Evolutionary conservation across 2,113 vertebrate genomes (phyloP).

Genomic region (Silurus glanis): DNA sequence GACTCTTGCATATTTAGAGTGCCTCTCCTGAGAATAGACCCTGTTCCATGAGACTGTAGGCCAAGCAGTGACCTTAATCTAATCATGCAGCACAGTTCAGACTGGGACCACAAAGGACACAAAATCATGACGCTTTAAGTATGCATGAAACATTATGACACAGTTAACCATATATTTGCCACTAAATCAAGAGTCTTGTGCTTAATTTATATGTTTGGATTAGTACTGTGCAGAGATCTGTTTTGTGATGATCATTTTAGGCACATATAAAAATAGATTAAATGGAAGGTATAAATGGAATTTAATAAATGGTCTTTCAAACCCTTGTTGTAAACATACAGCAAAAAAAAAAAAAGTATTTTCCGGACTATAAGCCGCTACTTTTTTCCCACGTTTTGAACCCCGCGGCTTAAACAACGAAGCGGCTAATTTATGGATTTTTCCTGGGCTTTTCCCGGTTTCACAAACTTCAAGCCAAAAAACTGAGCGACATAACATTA

Average conservation of each 20-base stretch:
- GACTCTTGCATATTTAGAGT: slow-evolving; percentile 27
- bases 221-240: not conserved
- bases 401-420: no score
- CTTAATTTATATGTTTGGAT: not conserved
- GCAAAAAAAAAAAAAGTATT: no score
- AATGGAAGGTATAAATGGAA: no score
- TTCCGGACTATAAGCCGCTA: no score
- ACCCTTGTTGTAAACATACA: no score
- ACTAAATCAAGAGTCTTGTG: not conserved
- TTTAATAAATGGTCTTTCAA: no score
- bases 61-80: slow-evolving; percentile 36
- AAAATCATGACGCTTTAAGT: not conserved
- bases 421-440: no score
- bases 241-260: not conserved
- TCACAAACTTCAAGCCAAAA: no score
- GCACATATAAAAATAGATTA: no score
- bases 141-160: not conserved
- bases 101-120: not conserved
- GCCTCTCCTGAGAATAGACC: slow-evolving; percentile 10
- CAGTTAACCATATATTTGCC: not conserved
- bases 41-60: not conserved
- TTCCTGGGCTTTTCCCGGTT: no score
- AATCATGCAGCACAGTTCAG: slow-evolving; percentile 26
- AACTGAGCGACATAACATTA: no score
- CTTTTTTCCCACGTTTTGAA: no score